Percentiles rank a stretch among this genome's conserved stretches.
Conservation (phyloP, 2,113 vertebrate genomes). For the Corydoras sp. region DNA sequence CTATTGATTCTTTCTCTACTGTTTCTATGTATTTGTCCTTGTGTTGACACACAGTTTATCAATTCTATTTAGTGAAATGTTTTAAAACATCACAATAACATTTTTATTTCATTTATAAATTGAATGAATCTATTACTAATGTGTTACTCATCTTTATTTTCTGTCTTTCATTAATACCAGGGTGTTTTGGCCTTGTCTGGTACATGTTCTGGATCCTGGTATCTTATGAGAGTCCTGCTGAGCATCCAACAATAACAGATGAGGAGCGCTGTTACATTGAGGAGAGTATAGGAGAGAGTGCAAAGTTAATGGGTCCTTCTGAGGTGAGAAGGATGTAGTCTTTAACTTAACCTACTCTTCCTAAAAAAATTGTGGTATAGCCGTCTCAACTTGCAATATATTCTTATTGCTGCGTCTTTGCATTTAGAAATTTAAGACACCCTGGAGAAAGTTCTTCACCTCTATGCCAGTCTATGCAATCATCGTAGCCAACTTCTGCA, state of each 20-base stretch:
- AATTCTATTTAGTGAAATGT: background rate
- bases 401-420: background rate
- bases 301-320: conserved; percentile 81
- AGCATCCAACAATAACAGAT: conserved; percentile 88
- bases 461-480: conserved; percentile 99
- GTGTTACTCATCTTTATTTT: background rate
- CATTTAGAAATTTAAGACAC: conserved; percentile 95
- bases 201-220: conserved; percentile 98
- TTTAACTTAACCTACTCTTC: too few species aligned
- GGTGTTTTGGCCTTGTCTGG: conserved; percentile 91
- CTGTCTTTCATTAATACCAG: conserved; percentile 49
- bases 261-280: conserved; percentile 97
- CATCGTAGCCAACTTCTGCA: conserved; percentile 98
- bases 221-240: conserved; percentile 95
- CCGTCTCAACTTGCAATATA: too few species aligned
- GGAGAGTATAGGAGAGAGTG: conserved; percentile 97
- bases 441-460: conserved; percentile 98
- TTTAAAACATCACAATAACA: background rate
- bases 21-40: conserved; percentile 55
- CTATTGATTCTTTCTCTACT: conserved; percentile 55
- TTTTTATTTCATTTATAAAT: too few species aligned
- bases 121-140: background rate
- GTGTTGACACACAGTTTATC: conserved; percentile 15
- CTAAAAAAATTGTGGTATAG: too few species aligned
- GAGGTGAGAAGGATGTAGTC: conserved; percentile 70